Conservation (phyloP, 2,888 invertebrate genomes). For the Eumacrocentrus americanus region DNA sequence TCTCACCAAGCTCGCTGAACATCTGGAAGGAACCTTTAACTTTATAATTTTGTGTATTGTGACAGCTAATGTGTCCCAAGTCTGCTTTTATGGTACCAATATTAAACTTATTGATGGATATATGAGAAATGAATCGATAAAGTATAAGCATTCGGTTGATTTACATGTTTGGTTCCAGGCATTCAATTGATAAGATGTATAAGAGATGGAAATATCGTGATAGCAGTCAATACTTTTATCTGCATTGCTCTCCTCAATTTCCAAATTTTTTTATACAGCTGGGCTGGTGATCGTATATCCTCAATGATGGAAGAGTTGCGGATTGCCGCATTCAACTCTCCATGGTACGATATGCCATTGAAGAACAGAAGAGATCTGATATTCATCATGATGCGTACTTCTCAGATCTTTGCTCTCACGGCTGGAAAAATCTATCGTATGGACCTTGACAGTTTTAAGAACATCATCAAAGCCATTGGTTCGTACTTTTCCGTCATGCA, state of each 20-base stretch:
- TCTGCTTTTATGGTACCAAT: neutral
- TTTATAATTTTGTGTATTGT: slow-evolving; percentile 32
- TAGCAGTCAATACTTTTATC: neutral
- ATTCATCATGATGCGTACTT: slow-evolving; percentile 25
- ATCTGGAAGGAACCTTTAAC: slow-evolving; percentile 30
- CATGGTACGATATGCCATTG: slow-evolving; percentile 28
- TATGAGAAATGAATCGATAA: no score
- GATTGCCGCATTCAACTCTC: slow-evolving; percentile 16
- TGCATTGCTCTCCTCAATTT: slow-evolving; percentile 20
- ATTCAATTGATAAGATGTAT: slow-evolving; percentile 22
- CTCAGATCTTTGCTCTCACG: slow-evolving; percentile 22
- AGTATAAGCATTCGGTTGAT: no score
- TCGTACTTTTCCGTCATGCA: slow-evolving; percentile 31
- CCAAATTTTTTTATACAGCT: slow-evolving; percentile 30
- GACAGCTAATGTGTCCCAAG: neutral
- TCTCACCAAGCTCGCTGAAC: slow-evolving; percentile 27
- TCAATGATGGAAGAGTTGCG: slow-evolving; percentile 18
- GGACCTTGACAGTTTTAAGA: slow-evolving; percentile 32
- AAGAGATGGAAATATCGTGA: slow-evolving; percentile 18
- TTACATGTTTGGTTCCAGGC: slow-evolving; percentile 24
- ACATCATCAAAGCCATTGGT: slow-evolving; percentile 28
- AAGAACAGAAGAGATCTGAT: slow-evolving; percentile 16
- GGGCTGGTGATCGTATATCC: slow-evolving; percentile 26
- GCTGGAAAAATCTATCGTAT: slow-evolving; percentile 31
- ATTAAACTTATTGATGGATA: no score